Conservation (phyloP, 2,797 vertebrate genomes). For the Chaunax sp. region DNA sequence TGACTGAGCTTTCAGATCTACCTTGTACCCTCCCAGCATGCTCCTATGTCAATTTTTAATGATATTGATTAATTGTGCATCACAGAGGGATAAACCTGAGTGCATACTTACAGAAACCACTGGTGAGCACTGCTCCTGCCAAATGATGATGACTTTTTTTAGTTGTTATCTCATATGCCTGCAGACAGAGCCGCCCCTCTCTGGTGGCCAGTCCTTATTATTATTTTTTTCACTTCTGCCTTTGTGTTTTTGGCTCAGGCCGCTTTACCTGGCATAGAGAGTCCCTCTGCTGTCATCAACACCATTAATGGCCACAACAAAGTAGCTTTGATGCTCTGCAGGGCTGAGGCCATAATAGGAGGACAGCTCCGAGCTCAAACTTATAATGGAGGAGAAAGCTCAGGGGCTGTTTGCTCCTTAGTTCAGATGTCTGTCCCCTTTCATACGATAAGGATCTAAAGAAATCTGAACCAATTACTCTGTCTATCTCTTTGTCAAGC, state of each 20-base stretch:
- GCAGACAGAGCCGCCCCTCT: conserved; percentile 28
- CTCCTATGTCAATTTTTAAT: conserved; percentile 25
- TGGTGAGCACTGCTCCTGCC: conserved; percentile 52
- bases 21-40: conserved; percentile 43
- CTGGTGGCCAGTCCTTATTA: conserved; percentile 19
- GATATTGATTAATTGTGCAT: conserved; percentile 61
- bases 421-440: conserved; percentile 62
- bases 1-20: conserved; percentile 44
- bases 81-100: conserved; percentile 43
- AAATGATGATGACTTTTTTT: conserved; percentile 62
- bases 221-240: conserved; percentile 6
- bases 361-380: conserved; percentile 45
- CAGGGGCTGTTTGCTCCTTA: conserved; percentile 44
- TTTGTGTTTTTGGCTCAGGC: conserved; percentile 30
- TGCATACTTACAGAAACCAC: conserved; percentile 55
- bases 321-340: conserved; percentile 74
- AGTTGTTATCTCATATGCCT: conserved; percentile 39
- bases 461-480: conserved; percentile 61
- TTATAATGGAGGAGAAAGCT: conserved; percentile 51
- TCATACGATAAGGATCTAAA: conserved; percentile 61
- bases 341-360: conserved; percentile 54
- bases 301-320: conserved; percentile 74
- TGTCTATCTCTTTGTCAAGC: conserved; percentile 30
- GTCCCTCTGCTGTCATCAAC: conserved; percentile 64
- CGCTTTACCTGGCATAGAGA: conserved; percentile 60